phyloP scores from a whole-genome alignment of 2,888 invertebrate genomes.

The Agrochola lychnidis region DNA sequence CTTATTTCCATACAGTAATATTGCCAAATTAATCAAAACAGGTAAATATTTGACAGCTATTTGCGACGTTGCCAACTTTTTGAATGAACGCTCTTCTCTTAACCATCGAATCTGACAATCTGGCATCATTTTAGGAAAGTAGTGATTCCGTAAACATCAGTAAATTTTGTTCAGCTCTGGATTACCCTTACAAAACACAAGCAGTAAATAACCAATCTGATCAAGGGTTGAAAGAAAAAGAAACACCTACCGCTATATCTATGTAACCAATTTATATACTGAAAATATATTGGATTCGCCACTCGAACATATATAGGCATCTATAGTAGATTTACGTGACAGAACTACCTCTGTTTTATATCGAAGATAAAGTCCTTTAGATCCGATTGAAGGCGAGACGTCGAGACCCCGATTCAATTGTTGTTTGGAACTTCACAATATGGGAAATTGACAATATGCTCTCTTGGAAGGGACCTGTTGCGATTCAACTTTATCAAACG shows the following conservation, averaged over 20 bases:
- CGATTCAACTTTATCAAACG: slow-evolving; percentile 71
- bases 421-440: slow-evolving; percentile 79
- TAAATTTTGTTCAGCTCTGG: neutral
- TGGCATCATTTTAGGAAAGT: neutral
- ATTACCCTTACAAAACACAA: neutral
- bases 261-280: slow-evolving; percentile 69
- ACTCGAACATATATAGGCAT: slow-evolving; percentile 34
- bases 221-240: slow-evolving; percentile 35
- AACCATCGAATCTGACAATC: neutral
- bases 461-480: slow-evolving; percentile 78
- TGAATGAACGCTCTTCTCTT: too few relatives aligned
- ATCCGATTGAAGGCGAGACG: slow-evolving; percentile 78
- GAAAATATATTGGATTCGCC: slow-evolving; percentile 75
- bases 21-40: too few relatives aligned
- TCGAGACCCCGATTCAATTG: slow-evolving; percentile 77
- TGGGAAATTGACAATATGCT: slow-evolving; percentile 81
- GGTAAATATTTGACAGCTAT: too few relatives aligned
- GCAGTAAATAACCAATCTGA: slow-evolving; percentile 33
- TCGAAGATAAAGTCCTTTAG: slow-evolving; percentile 74
- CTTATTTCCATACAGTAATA: too few relatives aligned
- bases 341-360: slow-evolving; percentile 71
- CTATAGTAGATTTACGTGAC: slow-evolving; percentile 60
- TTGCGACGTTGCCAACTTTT: too few relatives aligned
- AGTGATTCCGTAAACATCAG: neutral
- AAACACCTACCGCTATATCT: slow-evolving; percentile 11